Evolutionary conservation across 2,113 vertebrate species (phyloP).

Genomic region (Dipodomys stephensi): DNA sequence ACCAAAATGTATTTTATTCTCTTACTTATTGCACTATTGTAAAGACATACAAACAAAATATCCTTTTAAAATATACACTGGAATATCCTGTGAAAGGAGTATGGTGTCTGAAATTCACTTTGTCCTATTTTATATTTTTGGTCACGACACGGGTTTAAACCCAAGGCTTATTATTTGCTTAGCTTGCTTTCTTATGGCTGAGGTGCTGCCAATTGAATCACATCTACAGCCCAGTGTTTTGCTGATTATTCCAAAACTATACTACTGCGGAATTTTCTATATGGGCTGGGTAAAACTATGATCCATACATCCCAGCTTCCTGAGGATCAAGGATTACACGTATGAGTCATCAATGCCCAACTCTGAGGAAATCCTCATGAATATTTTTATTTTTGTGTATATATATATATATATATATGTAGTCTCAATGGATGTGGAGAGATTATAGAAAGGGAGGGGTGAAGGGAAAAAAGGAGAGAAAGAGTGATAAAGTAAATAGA

Average conservation of each 20-base stretch:
- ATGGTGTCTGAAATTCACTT: not conserved
- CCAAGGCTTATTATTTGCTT: no score
- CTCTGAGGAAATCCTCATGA: not conserved
- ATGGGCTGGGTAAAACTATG: no score
- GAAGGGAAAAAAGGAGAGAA: not conserved
- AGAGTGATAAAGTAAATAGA: not conserved
- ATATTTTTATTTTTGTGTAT: not conserved
- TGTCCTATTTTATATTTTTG: no score
- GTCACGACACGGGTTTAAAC: no score
- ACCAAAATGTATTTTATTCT: not conserved
- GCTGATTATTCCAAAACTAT: no score
- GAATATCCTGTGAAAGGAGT: not conserved
- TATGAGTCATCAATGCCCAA: no score
- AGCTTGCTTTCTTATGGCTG: no score
- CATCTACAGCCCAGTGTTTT: no score
- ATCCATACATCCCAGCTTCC: no score
- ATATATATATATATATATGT: not conserved
- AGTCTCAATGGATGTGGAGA: not conserved
- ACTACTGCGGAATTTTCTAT: no score
- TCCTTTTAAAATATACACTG: not conserved
- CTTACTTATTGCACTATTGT: not conserved
- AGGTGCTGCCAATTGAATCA: no score
- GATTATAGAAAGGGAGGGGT: not conserved
- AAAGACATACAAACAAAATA: not conserved
- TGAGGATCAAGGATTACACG: no score